Base-by-base conservation (phyloP, 2,797 vertebrate genomes). In the Orestias chungarensis region DNA sequence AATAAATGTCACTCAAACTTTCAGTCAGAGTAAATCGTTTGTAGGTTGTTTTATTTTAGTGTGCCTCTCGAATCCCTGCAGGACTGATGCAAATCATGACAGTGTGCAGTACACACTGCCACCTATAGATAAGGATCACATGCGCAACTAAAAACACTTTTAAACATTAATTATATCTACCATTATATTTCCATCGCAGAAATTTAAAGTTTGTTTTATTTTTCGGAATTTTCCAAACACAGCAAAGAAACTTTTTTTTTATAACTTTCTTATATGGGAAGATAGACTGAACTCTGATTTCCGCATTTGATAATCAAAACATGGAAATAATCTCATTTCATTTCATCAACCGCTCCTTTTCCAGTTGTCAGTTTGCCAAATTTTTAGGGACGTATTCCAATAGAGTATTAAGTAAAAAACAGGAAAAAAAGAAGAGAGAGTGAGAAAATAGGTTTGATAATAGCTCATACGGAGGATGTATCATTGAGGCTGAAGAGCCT, bases 41-140 rank as follows among this genome's bases (percentile, higher is more conserved):
- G n/a, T n/a, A 82, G 66, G 79, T n/a, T n/a, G 78, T 55, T 55
- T 8, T 79, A 20, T 3, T 25, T 38, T 14, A n/a, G 15, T 84
- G 66, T 70, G 59, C 66, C 64, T 64, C 70, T 59, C n/a, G n/a
- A n/a, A n/a, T n/a, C 68, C 4, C 7, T 29, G 31, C 69, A 61
- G 73, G 40, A 74, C 62, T 54, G 69, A 79, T 78, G 81, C 73
- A 71, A 65, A 70, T 54, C 67, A 68, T 33, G 46, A 74, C 71
- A 86, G 87, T 71, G 50, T 74, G 79, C 86, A 85, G 88, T 83
- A 82, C 85, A 91, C 83, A 91, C 82, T 87, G 92, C 90, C 91
- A 89, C 74, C 90, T 91, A 87, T 86, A 82, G 91, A 86, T 70
- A 44, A 79, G 80, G 12, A 49, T 46, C 12, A 81, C 54, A 68